A percentile compares a stretch with the other conserved stretches of the same genome.
Evolutionary conservation across 2,797 vertebrate genomes (phyloP).

Genomic region (Halcyon smyrnensis): DNA sequence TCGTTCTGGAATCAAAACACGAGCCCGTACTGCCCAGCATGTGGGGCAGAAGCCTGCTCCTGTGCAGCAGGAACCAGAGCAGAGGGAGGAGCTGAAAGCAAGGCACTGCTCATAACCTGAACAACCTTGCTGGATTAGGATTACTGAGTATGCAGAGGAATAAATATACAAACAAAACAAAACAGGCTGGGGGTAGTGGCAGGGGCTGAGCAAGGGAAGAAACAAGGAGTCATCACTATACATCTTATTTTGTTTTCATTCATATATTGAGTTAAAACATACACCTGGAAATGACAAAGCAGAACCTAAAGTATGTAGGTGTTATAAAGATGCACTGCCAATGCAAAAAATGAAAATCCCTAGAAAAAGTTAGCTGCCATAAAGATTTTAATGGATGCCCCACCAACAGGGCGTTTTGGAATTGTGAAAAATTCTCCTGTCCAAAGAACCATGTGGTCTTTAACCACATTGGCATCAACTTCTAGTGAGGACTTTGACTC

Average conservation of each 20-base stretch:
- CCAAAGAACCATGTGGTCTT: background rate
- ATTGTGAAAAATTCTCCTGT: background rate
- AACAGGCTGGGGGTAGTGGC: background rate
- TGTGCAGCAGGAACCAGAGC: background rate
- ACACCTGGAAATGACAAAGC: background rate
- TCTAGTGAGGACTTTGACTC: background rate
- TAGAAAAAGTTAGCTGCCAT: background rate
- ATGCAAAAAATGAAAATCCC: background rate
- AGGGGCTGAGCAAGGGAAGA: background rate
- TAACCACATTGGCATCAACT: background rate
- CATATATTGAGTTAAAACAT: background rate
- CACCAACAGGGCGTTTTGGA: background rate
- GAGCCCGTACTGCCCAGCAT: background rate
- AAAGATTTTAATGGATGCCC: background rate
- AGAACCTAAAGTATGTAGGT: background rate
- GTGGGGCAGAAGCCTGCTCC: background rate
- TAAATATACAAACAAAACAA: background rate
- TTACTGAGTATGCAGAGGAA: background rate
- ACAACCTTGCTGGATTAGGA: background rate
- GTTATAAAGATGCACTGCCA: background rate
- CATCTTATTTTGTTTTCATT: background rate
- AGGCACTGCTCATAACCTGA: background rate
- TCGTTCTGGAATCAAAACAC: slow-evolving; percentile 1
- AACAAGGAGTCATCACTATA: background rate
- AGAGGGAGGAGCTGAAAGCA: background rate